These are phyloP conservation scores for Pantherophis guttatus DNA, from an alignment of 2,113 vertebrate species.

Conservation along the genomic window DNA sequence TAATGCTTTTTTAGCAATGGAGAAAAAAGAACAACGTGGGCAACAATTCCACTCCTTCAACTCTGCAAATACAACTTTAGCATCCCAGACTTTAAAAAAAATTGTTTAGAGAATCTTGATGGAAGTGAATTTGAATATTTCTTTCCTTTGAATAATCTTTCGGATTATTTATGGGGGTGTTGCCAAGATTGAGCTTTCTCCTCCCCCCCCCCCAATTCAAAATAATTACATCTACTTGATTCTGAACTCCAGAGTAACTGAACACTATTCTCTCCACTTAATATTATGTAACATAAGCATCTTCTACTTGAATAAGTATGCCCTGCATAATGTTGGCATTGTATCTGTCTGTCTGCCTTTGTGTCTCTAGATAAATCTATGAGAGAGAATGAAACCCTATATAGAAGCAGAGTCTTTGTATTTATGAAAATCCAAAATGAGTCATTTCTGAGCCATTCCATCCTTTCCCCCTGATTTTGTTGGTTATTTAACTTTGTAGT, in stretches of 20 bases:
- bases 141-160: no score
- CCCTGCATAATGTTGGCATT: background rate
- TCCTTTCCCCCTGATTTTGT: background rate
- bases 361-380: background rate
- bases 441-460: background rate
- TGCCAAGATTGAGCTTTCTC: background rate
- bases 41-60: background rate
- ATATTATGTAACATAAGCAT: background rate
- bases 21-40: background rate
- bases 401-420: background rate
- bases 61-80: background rate
- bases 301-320: background rate
- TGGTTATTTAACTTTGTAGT: background rate
- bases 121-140: background rate
- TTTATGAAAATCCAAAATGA: background rate
- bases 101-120: background rate
- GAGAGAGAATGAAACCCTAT: background rate
- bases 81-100: background rate
- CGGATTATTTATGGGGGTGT: background rate
- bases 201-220: background rate
- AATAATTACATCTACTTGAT: background rate
- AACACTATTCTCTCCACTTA: background rate
- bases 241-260: background rate
- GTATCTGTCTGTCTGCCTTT: background rate
- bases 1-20: background rate